Percentiles rank a stretch among this genome's conserved stretches.
Conservation (phyloP, 2,797 vertebrate species). For the Carcharodon carcharias region DNA sequence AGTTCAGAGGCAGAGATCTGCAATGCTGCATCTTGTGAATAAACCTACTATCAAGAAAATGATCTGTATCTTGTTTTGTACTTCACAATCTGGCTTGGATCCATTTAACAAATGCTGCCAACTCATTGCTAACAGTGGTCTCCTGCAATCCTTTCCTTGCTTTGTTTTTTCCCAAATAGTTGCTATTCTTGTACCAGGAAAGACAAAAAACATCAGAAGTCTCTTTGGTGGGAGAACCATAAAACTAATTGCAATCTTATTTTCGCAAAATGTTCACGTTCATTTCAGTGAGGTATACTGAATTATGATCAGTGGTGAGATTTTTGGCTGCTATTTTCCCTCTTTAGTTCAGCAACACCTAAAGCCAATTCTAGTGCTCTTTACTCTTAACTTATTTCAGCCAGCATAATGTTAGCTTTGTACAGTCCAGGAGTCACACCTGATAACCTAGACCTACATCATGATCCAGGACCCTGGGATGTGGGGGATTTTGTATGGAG, state of each 20-base stretch:
- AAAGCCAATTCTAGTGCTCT: background rate
- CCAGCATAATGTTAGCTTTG: no score
- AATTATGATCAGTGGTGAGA: background rate
- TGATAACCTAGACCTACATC: no score
- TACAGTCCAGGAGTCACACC: no score
- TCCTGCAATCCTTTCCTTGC: background rate
- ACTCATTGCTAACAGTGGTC: background rate
- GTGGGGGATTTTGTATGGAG: no score
- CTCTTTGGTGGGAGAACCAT: background rate
- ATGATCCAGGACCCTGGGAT: no score
- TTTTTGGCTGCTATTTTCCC: background rate
- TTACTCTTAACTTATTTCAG: background rate
- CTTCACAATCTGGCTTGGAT: no score
- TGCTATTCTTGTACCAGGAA: background rate
- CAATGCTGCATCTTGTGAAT: no score
- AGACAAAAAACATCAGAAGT: background rate
- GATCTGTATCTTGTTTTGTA: no score
- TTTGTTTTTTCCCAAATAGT: background rate
- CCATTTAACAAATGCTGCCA: background rate
- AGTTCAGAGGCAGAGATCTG: no score
- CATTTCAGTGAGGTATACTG: background rate
- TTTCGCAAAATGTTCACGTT: background rate
- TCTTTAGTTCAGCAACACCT: background rate
- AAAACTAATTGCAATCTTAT: background rate
- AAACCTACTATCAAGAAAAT: no score